phyloP scores from a whole-genome alignment of 2,888 invertebrate genomes.

The Cephonodes hylas region DNA sequence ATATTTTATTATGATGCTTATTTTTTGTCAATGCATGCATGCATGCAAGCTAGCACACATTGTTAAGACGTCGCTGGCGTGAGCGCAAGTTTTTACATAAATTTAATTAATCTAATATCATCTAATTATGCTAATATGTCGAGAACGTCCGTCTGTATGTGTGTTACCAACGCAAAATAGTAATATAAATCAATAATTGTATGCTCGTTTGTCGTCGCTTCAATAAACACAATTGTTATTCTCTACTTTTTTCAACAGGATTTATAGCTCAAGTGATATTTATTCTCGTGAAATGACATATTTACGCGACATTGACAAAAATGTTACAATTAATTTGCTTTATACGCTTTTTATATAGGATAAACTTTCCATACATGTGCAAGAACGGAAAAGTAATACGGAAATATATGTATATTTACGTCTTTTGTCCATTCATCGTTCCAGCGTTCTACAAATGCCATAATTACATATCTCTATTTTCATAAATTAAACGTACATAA shows the following conservation, averaged over 20 bases:
- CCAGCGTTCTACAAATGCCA: no score
- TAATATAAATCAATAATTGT: constrained; percentile 29
- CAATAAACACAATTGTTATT: constrained; percentile 1
- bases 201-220: constrained; percentile 14
- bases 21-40: constrained; percentile 20
- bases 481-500: background rate
- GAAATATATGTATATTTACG: no score
- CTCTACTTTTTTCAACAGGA: background rate
- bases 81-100: constrained; percentile 21
- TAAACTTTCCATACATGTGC: background rate
- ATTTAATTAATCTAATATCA: constrained; percentile 37
- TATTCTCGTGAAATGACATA: constrained; percentile 1
- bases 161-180: constrained; percentile 27
- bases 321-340: background rate
- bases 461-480: background rate
- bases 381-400: background rate
- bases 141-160: constrained; percentile 21
- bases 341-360: background rate
- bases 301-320: background rate
- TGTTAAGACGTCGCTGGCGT: constrained; percentile 4
- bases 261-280: background rate
- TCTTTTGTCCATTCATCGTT: no score
- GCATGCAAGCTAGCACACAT: constrained; percentile 20
- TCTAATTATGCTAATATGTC: constrained; percentile 34
- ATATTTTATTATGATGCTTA: constrained; percentile 45